A percentile compares a stretch with the other conserved stretches of the same genome.
Conservation (phyloP, 2,113 vertebrate genomes). For the Petromus typicus region DNA sequence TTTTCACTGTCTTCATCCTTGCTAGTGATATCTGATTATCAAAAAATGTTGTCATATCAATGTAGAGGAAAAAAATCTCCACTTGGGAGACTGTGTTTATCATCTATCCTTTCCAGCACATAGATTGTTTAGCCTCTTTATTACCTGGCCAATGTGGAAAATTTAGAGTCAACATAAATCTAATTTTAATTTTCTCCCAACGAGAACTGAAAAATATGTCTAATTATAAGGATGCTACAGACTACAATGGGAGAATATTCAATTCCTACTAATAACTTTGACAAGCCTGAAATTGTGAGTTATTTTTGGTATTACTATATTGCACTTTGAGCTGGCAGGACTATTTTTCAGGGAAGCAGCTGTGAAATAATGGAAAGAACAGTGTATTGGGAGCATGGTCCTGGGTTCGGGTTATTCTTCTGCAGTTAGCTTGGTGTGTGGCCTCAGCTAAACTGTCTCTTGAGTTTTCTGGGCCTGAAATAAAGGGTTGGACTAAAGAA, state of each 20-base stretch:
- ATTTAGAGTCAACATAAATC: conserved; percentile 67
- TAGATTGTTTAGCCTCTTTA: conserved; percentile 26
- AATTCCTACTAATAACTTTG: conserved; percentile 49
- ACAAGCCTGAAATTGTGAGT: conserved; percentile 29
- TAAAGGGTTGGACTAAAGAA: not conserved
- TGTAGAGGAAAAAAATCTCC: conserved; percentile 23
- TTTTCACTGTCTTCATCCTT: not conserved
- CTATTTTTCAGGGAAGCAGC: conserved; percentile 39
- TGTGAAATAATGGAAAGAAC: not conserved
- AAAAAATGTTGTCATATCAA: not conserved
- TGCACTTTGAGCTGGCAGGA: not conserved
- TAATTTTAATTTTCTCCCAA: conserved; percentile 74
- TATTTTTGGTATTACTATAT: conserved; percentile 49
- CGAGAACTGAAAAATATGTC: conserved; percentile 69
- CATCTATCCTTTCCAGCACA: not conserved
- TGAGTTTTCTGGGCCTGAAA: not conserved
- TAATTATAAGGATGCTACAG: conserved; percentile 59
- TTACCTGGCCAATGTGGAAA: conserved; percentile 58
- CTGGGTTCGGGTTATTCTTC: conserved; percentile 31
- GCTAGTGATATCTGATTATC: not conserved
- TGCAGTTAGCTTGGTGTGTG: not conserved
- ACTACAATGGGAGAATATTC: conserved; percentile 32
- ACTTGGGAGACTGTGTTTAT: not conserved
- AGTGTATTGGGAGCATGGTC: not conserved
- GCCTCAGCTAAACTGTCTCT: not conserved